phyloP scores from a whole-genome alignment of 2,888 invertebrate species.

The Drosophila tripunctata region DNA sequence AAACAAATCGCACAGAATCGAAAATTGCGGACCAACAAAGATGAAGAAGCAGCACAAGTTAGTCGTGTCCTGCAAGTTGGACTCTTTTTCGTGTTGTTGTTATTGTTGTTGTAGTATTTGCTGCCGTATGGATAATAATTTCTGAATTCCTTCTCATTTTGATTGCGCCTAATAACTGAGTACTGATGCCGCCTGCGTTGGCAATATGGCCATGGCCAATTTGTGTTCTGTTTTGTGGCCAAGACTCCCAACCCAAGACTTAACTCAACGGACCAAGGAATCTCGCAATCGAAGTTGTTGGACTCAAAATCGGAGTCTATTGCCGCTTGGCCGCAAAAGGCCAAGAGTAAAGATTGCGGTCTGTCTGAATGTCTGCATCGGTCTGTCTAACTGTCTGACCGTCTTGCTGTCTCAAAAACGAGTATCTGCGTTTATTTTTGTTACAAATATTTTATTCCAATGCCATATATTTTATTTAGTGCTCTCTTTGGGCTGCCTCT shows the following conservation, averaged over 20 bases:
- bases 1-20: slow-evolving; percentile 77
- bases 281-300: not conserved
- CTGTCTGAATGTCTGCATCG: not conserved
- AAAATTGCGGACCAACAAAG: slow-evolving; percentile 62
- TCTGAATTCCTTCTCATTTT: slow-evolving; percentile 80
- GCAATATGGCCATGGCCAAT: slow-evolving; percentile 36
- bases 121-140: slow-evolving; percentile 74
- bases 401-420: slow-evolving; percentile 18
- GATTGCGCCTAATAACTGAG: slow-evolving; percentile 81
- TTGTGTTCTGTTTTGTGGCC: slow-evolving; percentile 28
- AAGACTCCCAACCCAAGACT: not conserved
- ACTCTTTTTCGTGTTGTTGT: not conserved
- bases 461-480: slow-evolving; percentile 80
- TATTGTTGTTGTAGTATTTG: not conserved
- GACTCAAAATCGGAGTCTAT: slow-evolving; percentile 32
- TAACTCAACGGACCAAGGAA: not conserved
- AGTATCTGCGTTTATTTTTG: slow-evolving; percentile 73
- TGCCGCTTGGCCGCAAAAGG: slow-evolving; percentile 38
- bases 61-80: slow-evolving; percentile 57
- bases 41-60: slow-evolving; percentile 14
- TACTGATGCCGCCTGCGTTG: slow-evolving; percentile 73
- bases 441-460: slow-evolving; percentile 81
- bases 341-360: slow-evolving; percentile 40
- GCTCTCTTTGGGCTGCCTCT: slow-evolving; percentile 31
- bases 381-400: not conserved